Evolutionary conservation across 2,113 vertebrate species (phyloP), one percentile per base, ranked within the genome.

Genomic region (Dinomys branickii): DNA sequence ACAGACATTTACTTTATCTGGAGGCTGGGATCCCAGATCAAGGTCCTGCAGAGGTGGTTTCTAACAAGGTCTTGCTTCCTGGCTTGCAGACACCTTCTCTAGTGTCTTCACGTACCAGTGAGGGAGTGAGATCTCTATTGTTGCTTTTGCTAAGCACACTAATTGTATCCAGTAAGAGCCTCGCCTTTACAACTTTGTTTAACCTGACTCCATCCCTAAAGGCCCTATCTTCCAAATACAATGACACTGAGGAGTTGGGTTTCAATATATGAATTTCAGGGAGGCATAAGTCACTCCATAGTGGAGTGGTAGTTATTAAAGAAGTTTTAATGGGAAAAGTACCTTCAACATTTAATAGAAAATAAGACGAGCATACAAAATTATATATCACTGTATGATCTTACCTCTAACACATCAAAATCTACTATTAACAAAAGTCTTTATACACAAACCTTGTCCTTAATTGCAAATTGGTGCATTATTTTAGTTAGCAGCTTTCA

Each of bases 351-450:
- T 22, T 16, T 92, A 90, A 87, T 13, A 81, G 22, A 96, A 97
- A 92, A 85, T 5, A 94, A 82, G 59, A 78, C 22, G 80, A 85
- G 17, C 24, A 65, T 30, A 54, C 7, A 87, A 86, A 95, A 71
- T 80, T 54, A 83, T 35, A 56, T 38, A 56, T 3, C 16, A 20
- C 14, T 87, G 28, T 87, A 90, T 78, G 9, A 81, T 58, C 47
- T 63, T 67, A 56, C n/a, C 35, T 88, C 71, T 71, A 77, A 59
- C 56, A 90, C 38, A 93, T 35, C 22, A 94, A 94, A 90, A 80
- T 65, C n/a, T 96, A 47, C 11, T 77, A 14, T 65, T 59, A 78
- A 86, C 54, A 94, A 88, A 88, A 17, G 30, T 61, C 33, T 88
- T 65, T 71, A 52, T 9, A 52, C 24, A 63, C 35, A 67, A n/a